These are phyloP conservation scores for Eutolmus rufibarbis DNA, from an alignment of 2,888 invertebrate species.

Conservation along the genomic window DNA sequence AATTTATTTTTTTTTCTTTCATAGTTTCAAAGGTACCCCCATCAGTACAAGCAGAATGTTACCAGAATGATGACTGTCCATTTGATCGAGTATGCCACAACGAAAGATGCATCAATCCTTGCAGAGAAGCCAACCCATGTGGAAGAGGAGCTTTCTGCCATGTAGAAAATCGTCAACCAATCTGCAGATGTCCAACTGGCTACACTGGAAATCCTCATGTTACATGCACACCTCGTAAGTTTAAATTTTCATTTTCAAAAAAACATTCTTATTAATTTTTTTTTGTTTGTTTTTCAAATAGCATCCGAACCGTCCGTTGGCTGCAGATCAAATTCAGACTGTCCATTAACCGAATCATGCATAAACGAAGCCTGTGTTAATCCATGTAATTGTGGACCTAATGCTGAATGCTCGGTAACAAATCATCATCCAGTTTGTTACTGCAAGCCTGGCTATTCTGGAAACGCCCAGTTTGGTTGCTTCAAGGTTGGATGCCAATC, in stretches of 20 bases:
- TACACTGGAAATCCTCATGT: constrained; percentile 76
- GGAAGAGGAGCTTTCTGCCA: constrained; percentile 84
- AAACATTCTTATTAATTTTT: neutral
- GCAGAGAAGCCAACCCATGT: constrained; percentile 73
- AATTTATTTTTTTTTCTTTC: constrained; percentile 47
- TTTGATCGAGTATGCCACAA: constrained; percentile 78
- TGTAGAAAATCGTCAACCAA: constrained; percentile 75
- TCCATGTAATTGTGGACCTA: constrained; percentile 85
- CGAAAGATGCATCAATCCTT: constrained; percentile 81
- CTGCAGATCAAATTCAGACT: constrained; percentile 81
- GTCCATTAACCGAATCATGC: constrained; percentile 82
- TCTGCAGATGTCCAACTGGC: constrained; percentile 82
- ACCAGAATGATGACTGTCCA: constrained; percentile 78
- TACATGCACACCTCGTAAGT: constrained; percentile 82
- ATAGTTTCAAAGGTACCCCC: constrained; percentile 55
- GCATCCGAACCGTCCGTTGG: constrained; percentile 71
- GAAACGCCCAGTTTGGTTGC: constrained; percentile 85
- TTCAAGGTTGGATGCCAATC: constrained; percentile 81
- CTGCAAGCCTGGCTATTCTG: constrained; percentile 82
- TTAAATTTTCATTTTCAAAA: neutral
- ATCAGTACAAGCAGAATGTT: constrained; percentile 70
- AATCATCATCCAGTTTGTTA: constrained; percentile 87
- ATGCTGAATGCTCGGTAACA: constrained; percentile 81
- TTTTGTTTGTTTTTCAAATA: constrained; percentile 57
- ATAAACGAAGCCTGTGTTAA: constrained; percentile 80